Percentiles rank a stretch among this genome's conserved stretches.
Conservation (phyloP, 2,797 vertebrate species). For the Rhyacichthys aspro region DNA sequence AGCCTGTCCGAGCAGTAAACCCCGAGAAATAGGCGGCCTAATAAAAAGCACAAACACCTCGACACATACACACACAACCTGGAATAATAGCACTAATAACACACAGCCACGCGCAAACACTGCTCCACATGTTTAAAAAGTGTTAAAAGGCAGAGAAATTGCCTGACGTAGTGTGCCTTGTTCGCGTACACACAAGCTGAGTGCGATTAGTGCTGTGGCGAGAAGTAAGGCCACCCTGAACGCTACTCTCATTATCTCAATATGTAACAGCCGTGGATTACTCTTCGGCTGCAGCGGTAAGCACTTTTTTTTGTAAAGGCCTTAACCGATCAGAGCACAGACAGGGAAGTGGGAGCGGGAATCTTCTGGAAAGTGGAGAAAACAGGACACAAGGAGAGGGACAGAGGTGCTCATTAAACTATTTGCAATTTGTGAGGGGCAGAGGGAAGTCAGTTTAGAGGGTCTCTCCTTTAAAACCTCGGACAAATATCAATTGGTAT, state of each 20-base stretch:
- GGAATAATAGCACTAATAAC: slow-evolving; percentile 57
- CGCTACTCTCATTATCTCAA: slow-evolving; percentile 71
- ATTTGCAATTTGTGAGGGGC: slow-evolving; percentile 4
- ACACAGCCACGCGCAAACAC: slow-evolving; percentile 37
- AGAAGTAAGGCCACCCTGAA: slow-evolving; percentile 60
- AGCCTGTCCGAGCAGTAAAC: slow-evolving; percentile 66
- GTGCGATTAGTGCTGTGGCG: slow-evolving; percentile 62
- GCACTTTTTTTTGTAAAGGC: slow-evolving; percentile 65
- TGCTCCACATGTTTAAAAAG: slow-evolving; percentile 21
- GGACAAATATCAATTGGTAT: not conserved
- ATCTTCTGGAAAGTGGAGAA: slow-evolving; percentile 22
- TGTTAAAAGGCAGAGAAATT: slow-evolving; percentile 46
- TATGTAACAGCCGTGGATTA: slow-evolving; percentile 70
- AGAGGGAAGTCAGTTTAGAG: not conserved
- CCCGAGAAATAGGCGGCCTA: slow-evolving; percentile 64
- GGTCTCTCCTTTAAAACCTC: no score
- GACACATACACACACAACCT: slow-evolving; percentile 45
- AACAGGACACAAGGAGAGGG: not conserved
- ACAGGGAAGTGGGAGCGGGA: slow-evolving; percentile 19
- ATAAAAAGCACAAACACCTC: slow-evolving; percentile 68
- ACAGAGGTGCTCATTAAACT: slow-evolving; percentile 1
- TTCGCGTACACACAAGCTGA: slow-evolving; percentile 35
- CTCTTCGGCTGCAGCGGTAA: slow-evolving; percentile 64
- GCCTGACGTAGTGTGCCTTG: slow-evolving; percentile 24
- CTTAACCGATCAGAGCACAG: slow-evolving; percentile 59